These are phyloP conservation scores for Numenius arquata DNA, from an alignment of 2,113 vertebrate genomes.

Conservation along the genomic window DNA sequence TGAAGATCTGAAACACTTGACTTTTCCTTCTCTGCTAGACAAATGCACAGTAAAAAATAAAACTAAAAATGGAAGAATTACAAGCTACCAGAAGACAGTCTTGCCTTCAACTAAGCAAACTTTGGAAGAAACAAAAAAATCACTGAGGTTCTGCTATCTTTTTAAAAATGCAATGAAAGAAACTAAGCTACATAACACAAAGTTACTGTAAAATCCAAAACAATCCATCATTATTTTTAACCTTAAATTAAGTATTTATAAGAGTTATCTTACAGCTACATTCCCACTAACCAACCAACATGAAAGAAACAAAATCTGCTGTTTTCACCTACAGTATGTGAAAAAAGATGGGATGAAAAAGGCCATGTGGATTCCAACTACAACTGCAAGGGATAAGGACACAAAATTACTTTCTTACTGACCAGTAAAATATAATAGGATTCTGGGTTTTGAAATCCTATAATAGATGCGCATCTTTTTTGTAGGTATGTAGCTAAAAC, in stretches of 20 bases:
- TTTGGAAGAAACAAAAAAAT: background rate
- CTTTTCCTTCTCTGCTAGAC: background rate
- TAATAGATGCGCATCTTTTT: background rate
- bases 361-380: background rate
- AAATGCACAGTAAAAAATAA: background rate
- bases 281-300: background rate
- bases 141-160: background rate
- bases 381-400: background rate
- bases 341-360: background rate
- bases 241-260: background rate
- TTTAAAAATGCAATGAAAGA: background rate
- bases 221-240: background rate
- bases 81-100: background rate
- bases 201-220: background rate
- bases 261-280: background rate
- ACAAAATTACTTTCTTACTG: background rate
- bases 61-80: background rate
- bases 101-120: background rate
- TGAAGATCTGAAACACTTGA: background rate
- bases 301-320: background rate
- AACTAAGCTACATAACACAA: background rate
- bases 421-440: background rate
- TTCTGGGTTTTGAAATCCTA: background rate
- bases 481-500: background rate
- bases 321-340: background rate